phyloP scores from a whole-genome alignment of 1,140 invertebrate genomes.

The Anoplolepis gracilipes region DNA sequence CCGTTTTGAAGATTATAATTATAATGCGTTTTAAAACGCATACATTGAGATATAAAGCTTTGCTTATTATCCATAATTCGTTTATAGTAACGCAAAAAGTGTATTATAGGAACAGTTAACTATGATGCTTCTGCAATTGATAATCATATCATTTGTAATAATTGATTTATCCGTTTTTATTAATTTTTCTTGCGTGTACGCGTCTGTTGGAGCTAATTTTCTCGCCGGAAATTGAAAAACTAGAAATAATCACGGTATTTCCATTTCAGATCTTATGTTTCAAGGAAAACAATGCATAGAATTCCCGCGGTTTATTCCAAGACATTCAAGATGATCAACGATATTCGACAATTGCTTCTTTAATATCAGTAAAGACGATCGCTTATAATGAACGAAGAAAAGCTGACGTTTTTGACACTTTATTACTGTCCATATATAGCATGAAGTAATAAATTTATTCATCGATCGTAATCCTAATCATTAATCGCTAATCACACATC shows the following conservation, averaged over 20 bases:
- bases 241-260: background rate
- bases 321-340: slow-evolving; percentile 3
- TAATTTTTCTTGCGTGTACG: background rate
- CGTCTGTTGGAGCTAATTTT: background rate
- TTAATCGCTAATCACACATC: too few species aligned
- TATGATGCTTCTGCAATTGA: background rate
- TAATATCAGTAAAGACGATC: slow-evolving; percentile 52
- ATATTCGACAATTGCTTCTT: slow-evolving; percentile 56
- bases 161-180: background rate
- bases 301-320: slow-evolving; percentile 45
- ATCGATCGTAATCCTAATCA: background rate
- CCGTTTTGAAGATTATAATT: background rate
- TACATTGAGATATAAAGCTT: background rate
- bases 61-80: background rate
- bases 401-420: background rate
- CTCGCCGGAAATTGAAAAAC: slow-evolving; percentile 7
- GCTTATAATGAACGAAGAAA: background rate
- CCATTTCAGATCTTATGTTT: background rate
- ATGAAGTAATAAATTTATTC: background rate
- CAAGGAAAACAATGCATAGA: slow-evolving; percentile 35
- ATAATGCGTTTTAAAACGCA: too few species aligned
- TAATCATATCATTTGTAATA: slow-evolving; percentile 31
- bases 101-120: background rate
- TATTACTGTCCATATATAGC: background rate
- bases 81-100: slow-evolving; percentile 5